A percentile compares a stretch with the other conserved stretches of the same genome.
phyloP scores from a whole-genome alignment of 1,140 invertebrate genomes.

The Periplaneta americana region DNA sequence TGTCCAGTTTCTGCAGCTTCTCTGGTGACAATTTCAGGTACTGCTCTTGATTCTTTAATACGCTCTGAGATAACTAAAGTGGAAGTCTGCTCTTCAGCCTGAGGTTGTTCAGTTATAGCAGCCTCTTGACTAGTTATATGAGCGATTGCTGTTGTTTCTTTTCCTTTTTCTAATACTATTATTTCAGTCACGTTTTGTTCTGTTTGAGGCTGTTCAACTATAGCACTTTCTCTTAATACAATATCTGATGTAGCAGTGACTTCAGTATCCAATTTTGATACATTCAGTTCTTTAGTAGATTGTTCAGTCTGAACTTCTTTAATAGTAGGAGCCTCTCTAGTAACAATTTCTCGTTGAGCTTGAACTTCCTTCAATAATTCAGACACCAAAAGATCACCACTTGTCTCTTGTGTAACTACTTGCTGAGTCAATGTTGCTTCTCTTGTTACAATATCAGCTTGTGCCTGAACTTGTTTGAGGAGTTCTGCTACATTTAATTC shows the following conservation, averaged over 20 bases:
- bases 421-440: slow-evolving; percentile 8
- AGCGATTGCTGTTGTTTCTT: neutral
- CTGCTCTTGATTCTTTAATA: slow-evolving; percentile 9
- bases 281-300: neutral
- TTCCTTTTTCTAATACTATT: neutral
- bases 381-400: neutral
- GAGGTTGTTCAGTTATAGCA: slow-evolving; percentile 13
- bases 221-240: neutral
- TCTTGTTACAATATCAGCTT: neutral
- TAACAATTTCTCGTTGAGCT: slow-evolving; percentile 3
- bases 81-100: slow-evolving; percentile 7
- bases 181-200: neutral
- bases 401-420: neutral
- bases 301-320: neutral
- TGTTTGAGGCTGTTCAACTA: slow-evolving; percentile 4
- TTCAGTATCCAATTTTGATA: neutral
- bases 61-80: slow-evolving; percentile 1
- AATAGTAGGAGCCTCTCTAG: neutral
- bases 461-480: neutral
- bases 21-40: slow-evolving; percentile 8
- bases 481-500: neutral
- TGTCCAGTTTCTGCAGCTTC: slow-evolving; percentile 15
- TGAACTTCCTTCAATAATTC: neutral
- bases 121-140: neutral
- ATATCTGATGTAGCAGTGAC: neutral